Conservation (phyloP, 2,888 invertebrate species). For the Onthophagus sagittarius region DNA sequence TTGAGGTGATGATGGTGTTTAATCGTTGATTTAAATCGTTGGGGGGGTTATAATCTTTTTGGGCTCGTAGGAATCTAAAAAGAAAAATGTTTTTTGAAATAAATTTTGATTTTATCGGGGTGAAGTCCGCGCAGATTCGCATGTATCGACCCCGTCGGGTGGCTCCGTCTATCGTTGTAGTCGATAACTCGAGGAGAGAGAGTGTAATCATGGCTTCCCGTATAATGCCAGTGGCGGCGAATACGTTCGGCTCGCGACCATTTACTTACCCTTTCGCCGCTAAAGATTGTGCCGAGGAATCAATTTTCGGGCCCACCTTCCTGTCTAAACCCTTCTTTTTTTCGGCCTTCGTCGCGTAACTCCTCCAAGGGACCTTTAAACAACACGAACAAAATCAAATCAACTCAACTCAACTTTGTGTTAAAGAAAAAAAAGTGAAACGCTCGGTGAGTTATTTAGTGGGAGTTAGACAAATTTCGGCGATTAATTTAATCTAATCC, state of each 20-base stretch:
- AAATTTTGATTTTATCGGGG: background rate
- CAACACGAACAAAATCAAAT: constrained; percentile 36
- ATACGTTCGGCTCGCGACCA: constrained; percentile 31
- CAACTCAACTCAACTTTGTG: background rate
- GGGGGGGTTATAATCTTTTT: constrained; percentile 70
- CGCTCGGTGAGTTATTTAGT: constrained; percentile 19
- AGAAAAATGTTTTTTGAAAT: constrained; percentile 18
- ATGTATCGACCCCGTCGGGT: constrained; percentile 45
- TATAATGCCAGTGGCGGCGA: constrained; percentile 30
- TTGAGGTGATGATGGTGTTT: constrained; percentile 55
- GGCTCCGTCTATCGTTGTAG: constrained; percentile 38
- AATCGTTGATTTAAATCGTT: constrained; percentile 60
- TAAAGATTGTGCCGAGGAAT: constrained; percentile 60
- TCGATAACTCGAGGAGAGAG: constrained; percentile 28
- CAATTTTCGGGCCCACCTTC: constrained; percentile 48
- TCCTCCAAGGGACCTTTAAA: constrained; percentile 27
- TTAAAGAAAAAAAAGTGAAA: constrained; percentile 2
- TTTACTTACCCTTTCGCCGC: constrained; percentile 65
- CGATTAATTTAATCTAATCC: too few species aligned
- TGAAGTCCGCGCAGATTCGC: constrained; percentile 43
- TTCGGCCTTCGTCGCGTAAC: constrained; percentile 46
- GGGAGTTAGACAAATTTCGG: too few species aligned
- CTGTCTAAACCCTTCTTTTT: constrained; percentile 47
- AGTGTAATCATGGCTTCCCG: constrained; percentile 40
- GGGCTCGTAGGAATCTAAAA: constrained; percentile 71